Conservation (phyloP, 2,888 invertebrate species). For the Apamea anceps region DNA sequence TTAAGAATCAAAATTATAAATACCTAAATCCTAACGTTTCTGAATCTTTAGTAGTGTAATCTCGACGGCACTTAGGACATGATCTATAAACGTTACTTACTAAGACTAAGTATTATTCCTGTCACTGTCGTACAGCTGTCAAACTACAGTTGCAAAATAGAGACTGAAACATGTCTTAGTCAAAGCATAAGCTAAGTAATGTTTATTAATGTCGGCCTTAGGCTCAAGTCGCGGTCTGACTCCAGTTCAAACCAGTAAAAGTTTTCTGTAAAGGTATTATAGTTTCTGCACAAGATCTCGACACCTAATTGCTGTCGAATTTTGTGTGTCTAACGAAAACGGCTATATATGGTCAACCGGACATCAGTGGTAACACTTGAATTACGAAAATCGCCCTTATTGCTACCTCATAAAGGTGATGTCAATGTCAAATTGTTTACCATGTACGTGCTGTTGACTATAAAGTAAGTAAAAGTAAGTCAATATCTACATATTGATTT, state of each 20-base stretch:
- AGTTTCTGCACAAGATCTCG: background rate
- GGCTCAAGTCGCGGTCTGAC: background rate
- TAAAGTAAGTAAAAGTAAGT: background rate
- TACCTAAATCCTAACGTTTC: no score
- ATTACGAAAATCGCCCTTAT: background rate
- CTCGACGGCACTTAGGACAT: background rate
- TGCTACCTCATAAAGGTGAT: background rate
- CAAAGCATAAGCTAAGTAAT: no score
- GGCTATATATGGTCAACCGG: no score
- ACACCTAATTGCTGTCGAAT: background rate
- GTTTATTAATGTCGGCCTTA: no score
- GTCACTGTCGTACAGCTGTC: no score
- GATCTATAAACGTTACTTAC: no score
- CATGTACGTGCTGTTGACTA: background rate
- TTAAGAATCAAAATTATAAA: no score
- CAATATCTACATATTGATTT: conserved; percentile 18
- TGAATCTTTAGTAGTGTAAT: background rate
- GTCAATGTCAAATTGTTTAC: background rate
- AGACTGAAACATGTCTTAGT: no score
- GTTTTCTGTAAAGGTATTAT: background rate
- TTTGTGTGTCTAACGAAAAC: background rate
- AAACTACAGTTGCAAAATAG: no score
- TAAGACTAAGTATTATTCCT: no score
- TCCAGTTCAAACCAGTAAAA: background rate
- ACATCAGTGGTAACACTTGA: no score